Evolutionary conservation across 1,140 invertebrate genomes (phyloP).

Genomic region (Vollenhovia emeryi): DNA sequence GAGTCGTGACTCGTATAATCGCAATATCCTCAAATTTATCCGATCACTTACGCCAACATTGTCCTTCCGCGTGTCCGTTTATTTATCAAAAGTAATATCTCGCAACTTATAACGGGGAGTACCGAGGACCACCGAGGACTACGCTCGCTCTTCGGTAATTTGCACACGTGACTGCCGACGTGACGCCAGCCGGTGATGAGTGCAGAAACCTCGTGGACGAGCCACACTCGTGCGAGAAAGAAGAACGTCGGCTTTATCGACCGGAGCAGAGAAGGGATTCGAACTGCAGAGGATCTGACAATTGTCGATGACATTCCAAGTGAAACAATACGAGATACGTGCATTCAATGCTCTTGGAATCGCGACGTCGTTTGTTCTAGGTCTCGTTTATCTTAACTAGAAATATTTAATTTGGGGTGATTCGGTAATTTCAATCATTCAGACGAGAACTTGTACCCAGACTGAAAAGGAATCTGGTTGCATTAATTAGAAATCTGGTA

Average conservation of each 20-base stretch:
- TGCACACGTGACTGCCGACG: neutral
- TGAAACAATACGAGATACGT: neutral
- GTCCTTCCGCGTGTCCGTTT: neutral
- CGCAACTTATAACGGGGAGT: no score
- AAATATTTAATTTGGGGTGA: neutral
- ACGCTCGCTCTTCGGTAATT: neutral
- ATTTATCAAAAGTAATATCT: neutral
- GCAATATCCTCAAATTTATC: neutral
- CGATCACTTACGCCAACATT: constrained; percentile 11
- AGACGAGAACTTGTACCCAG: no score
- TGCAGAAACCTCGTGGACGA: neutral
- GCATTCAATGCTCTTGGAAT: no score
- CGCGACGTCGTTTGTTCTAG: no score
- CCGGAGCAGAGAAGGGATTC: neutral
- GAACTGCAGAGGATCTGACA: no score
- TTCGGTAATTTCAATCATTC: neutral
- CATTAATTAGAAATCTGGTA: no score
- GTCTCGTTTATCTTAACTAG: neutral
- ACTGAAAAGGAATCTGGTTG: no score
- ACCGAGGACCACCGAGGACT: no score
- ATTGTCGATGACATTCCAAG: neutral
- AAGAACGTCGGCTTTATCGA: neutral
- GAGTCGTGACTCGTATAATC: neutral
- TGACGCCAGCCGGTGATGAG: neutral
- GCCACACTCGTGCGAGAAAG: neutral